Evolutionary conservation across 2,113 vertebrate species (phyloP), one percentile per base, ranked within the genome.

Genomic region (Neogale vison): DNA sequence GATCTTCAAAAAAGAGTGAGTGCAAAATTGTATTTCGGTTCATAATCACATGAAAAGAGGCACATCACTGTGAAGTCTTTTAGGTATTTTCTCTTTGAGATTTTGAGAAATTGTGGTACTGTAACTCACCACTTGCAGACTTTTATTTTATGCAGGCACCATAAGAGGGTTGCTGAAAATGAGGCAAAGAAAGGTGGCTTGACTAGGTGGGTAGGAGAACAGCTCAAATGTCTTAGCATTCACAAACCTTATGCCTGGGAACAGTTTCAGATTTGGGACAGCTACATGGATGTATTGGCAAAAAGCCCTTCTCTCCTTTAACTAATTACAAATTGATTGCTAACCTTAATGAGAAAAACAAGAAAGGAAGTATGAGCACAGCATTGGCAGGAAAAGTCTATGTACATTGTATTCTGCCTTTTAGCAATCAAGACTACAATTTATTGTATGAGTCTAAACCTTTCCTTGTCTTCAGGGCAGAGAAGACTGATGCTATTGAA

Each of bases 261-360:
- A 96, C 12, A 55, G 55, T 71, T 87, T 97, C 96, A 95, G 92
- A 96, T 88, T 92, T 61, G 80, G 61, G 45, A 95, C 45, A 57
- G 80, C 57, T 94, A 76, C 34, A 45, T 7, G 69, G n/a, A 59
- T 92, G 11, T 36, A 77, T 80, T 97, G 89, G 87, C 83, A 92
- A 93, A 95, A 97, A 96, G 65, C 2, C 11, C 20, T 24, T 81
- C 65, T 85, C 57, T 96, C 65, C 47, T 94, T 94, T 82, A 47
- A 52, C 71, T 88, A 83, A 97, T 26, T 10, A 59, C 65, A 88
- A 59, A 97, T 50, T 98, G 92, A 93, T 84, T 29, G 47, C 71
- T 76, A 92, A 82, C n/a, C 34, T 69, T 82, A 97, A 84, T 67
- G 84, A 93, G 95, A 71, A 94, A 93, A 82, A 84, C 1, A 39